Percentiles rank a stretch among this genome's conserved stretches.
Evolutionary conservation across 2,888 invertebrate species (phyloP).

Genomic region (Drosophila parthenogenetica): DNA sequence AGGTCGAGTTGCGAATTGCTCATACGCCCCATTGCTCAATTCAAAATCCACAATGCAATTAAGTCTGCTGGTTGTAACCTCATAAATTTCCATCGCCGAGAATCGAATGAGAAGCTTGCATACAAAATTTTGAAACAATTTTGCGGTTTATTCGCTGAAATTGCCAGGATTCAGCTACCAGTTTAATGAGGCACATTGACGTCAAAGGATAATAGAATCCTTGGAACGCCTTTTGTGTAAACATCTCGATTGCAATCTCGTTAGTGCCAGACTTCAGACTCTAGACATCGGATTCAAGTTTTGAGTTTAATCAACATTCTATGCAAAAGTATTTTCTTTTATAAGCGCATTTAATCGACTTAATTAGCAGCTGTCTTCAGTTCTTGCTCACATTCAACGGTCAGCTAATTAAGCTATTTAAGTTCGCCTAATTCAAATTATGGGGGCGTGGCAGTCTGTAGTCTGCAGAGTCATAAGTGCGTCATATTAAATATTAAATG

Average conservation of each 20-base stretch:
- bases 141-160: slow-evolving; percentile 18
- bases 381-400: slow-evolving; percentile 13
- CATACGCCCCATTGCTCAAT: slow-evolving; percentile 29
- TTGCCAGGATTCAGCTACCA: slow-evolving; percentile 1
- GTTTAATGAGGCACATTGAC: slow-evolving; percentile 5
- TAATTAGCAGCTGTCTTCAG: slow-evolving; percentile 43
- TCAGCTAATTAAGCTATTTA: slow-evolving; percentile 36
- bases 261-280: slow-evolving; percentile 14
- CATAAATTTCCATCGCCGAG: slow-evolving; percentile 29
- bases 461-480: slow-evolving; percentile 25
- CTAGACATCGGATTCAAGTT: slow-evolving; percentile 5
- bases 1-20: slow-evolving; percentile 17
- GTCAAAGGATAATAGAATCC: slow-evolving; percentile 6
- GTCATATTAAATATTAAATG: slow-evolving; percentile 28
- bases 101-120: neutral
- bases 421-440: slow-evolving; percentile 7
- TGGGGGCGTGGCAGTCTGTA: slow-evolving; percentile 1
- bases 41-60: slow-evolving; percentile 36
- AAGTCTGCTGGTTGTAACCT: slow-evolving; percentile 25
- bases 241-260: slow-evolving; percentile 39
- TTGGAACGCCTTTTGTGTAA: slow-evolving; percentile 18
- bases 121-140: neutral
- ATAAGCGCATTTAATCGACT: slow-evolving; percentile 60
- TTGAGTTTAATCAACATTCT: slow-evolving; percentile 18
- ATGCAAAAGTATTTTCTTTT: neutral